Evolutionary conservation across 2,888 invertebrate species (phyloP), one percentile per base, ranked within the genome.

Genomic region (Asteroscopus sphinx): DNA sequence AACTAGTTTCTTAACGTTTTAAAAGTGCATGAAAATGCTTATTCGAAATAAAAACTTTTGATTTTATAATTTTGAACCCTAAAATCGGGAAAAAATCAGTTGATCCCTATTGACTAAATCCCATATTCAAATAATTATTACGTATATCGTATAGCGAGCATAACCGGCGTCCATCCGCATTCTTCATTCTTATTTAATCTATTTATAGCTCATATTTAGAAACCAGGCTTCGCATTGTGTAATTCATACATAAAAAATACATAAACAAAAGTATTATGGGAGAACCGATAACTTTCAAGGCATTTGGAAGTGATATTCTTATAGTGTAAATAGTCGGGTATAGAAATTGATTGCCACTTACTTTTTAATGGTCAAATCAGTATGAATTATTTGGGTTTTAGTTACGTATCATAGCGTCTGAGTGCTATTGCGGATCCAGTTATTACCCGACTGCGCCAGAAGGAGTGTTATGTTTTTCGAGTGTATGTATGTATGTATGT

Each of bases 101-200:
- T n/a, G n/a, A n/a, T n/a, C n/a, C n/a, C n/a, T n/a, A n/a, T n/a
- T n/a, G n/a, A n/a, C n/a, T 62, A 48, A 57, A 37, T 17, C 32
- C 41, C 65, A 48, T 62, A 57, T 62, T 58, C 58, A 62, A 32
- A 65, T 15, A 28, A n/a, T 36, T 32, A 42, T 62, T 62, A 65
- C 59, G 59, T 40, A 44, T 45, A 12, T 58, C 59, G 59, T 40
- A 44, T 45, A 12, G 15, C 48, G 30, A 45, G 47, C 55, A 56
- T 62, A 41, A 41, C 44, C 25, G 8, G 15, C 45, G 37, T 37
- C 5, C 48, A 46, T 66, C 65, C 68, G 63, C 68, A 62, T 66
- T 68, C 63, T 49, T 55, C 12, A 13, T 49, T 55, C 12, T 13
- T 40, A 35, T 48, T 61, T 25, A 28, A 65, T 44, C 36, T 53